These are phyloP conservation scores for Taenioides sp. DNA, from an alignment of 2,797 vertebrate species.

Conservation along the genomic window DNA sequence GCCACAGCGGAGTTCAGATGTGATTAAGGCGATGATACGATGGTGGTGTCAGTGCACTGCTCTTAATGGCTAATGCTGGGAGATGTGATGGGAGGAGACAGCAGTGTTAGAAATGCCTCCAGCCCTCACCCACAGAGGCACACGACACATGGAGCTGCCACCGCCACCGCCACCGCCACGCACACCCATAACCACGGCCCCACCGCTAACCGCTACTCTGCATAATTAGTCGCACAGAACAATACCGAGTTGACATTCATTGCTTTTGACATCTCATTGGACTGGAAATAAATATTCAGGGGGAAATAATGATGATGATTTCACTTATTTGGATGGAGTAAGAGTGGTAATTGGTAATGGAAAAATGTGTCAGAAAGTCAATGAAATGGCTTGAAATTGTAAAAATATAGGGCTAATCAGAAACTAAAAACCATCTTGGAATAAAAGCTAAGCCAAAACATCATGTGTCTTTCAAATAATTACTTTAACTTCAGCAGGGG, in stretches of 20 bases:
- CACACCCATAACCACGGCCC: constrained; percentile 63
- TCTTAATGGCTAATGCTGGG: constrained; percentile 74
- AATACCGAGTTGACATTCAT: constrained; percentile 62
- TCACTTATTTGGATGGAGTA: constrained; percentile 59
- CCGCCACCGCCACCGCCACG: constrained; percentile 40
- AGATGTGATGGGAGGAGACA: constrained; percentile 75
- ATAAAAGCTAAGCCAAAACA: too few relatives aligned
- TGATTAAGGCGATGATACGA: constrained; percentile 74
- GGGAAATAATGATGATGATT: constrained; percentile 63
- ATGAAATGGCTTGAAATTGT: too few relatives aligned
- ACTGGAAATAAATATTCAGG: constrained; percentile 65
- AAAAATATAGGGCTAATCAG: too few relatives aligned
- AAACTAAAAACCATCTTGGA: too few relatives aligned
- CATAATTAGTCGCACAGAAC: constrained; percentile 67
- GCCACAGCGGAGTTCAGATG: constrained; percentile 70
- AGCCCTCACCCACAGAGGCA: constrained; percentile 57
- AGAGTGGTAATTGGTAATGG: constrained; percentile 34
- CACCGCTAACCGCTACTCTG: constrained; percentile 58
- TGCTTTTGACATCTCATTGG: constrained; percentile 69
- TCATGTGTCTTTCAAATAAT: too few relatives aligned
- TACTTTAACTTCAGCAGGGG: too few relatives aligned
- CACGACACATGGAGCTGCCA: constrained; percentile 70
- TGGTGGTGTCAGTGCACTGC: constrained; percentile 66
- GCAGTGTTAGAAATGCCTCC: constrained; percentile 69
- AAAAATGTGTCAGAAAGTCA: too few relatives aligned